Evolutionary conservation across 2,888 invertebrate species (phyloP).

Genomic region (Nezara viridula): DNA sequence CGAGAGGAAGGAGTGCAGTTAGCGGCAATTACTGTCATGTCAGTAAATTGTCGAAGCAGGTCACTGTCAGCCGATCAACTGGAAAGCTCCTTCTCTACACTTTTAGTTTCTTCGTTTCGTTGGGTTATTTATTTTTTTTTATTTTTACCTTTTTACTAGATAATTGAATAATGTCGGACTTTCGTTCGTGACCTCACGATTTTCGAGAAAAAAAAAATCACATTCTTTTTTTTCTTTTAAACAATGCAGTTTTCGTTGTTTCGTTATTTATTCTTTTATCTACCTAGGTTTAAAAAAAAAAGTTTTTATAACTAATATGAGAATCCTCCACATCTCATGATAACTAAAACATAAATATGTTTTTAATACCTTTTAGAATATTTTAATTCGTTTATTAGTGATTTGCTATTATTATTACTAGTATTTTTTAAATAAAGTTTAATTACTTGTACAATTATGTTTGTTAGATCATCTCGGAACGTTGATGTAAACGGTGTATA

Average conservation of each 20-base stretch:
- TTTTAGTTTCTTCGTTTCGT: slow-evolving; percentile 9
- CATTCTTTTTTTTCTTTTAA: background rate
- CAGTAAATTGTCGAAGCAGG: background rate
- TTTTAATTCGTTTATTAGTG: too few species aligned
- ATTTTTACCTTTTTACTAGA: background rate
- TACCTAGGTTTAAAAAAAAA: too few species aligned
- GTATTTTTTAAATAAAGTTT: too few species aligned
- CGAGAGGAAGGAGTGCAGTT: background rate
- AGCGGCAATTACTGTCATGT: background rate
- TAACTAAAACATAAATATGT: too few species aligned
- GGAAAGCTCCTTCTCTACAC: slow-evolving; percentile 24
- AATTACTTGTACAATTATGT: too few species aligned
- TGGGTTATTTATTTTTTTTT: background rate
- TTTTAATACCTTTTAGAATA: too few species aligned
- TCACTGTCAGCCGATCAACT: background rate
- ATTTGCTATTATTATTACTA: too few species aligned
- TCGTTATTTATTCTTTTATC: too few species aligned
- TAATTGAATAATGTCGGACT: slow-evolving; percentile 21
- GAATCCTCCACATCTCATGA: too few species aligned
- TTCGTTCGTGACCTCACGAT: slow-evolving; percentile 12
- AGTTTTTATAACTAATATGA: too few species aligned
- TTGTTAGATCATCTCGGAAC: too few species aligned
- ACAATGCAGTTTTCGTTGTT: background rate
- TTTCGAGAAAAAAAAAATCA: background rate
- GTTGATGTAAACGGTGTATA: too few species aligned